Conservation (phyloP, 1,140 invertebrate species). For the Adoxophyes honmai region DNA sequence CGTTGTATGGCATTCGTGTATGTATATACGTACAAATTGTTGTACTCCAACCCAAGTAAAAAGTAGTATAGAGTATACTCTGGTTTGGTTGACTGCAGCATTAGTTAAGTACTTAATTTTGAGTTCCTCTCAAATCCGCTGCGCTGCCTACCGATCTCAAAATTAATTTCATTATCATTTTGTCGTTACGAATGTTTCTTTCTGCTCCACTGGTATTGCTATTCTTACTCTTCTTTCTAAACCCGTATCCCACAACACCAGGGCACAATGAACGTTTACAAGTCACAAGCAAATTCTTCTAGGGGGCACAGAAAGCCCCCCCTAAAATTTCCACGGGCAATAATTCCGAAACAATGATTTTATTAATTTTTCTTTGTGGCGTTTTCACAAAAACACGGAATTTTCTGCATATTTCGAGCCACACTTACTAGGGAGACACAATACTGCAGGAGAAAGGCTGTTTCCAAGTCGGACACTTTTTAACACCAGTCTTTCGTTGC, state of each 20-base stretch:
- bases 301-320: not conserved
- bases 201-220: too few species aligned
- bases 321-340: not conserved
- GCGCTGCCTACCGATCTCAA: too few species aligned
- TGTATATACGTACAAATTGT: too few species aligned
- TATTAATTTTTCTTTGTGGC: constrained; percentile 11
- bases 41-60: too few species aligned
- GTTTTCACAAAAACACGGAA: constrained; percentile 62
- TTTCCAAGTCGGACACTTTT: not conserved
- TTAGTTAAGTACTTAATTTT: too few species aligned
- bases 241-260: not conserved
- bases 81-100: too few species aligned
- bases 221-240: not conserved
- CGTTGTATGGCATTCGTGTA: too few species aligned
- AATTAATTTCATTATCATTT: too few species aligned
- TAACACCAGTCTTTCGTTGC: constrained; percentile 9
- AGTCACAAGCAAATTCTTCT: not conserved
- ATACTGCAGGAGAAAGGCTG: constrained; percentile 23
- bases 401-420: constrained; percentile 64
- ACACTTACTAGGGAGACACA: constrained; percentile 35
- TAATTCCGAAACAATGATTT: constrained; percentile 13
- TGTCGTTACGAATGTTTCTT: too few species aligned
- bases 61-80: too few species aligned
- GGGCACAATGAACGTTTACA: not conserved
- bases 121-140: too few species aligned